Conservation (phyloP, 2,888 invertebrate genomes). For the Pyrocoelia pectoralis region DNA sequence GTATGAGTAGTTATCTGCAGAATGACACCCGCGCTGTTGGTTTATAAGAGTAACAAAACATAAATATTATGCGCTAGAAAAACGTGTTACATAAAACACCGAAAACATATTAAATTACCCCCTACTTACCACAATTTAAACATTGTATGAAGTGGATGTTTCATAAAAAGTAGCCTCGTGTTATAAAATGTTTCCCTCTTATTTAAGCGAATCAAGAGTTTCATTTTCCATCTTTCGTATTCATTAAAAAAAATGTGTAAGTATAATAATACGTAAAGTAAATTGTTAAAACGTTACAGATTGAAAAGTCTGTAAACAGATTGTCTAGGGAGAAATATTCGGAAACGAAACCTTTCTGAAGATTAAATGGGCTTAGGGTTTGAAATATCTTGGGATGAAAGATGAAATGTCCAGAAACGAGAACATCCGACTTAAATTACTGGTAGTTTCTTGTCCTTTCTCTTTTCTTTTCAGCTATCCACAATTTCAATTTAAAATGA, state of each 20-base stretch:
- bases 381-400: constrained; percentile 7
- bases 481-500: constrained; percentile 7
- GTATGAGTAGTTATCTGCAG: background rate
- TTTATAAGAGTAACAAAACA: background rate
- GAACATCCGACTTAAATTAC: constrained; percentile 5
- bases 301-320: constrained; percentile 7
- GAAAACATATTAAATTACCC: background rate
- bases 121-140: background rate
- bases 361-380: constrained; percentile 7
- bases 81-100: background rate
- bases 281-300: background rate
- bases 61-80: background rate
- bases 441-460: constrained; percentile 1
- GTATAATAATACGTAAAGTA: background rate
- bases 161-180: too few relatives aligned
- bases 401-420: constrained; percentile 7
- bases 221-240: background rate
- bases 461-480: background rate
- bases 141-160: too few relatives aligned
- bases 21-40: background rate
- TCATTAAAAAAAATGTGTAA: background rate
- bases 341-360: constrained; percentile 1
- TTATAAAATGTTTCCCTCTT: too few relatives aligned
- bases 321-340: constrained; percentile 9
- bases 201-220: too few relatives aligned